Percentiles rank a stretch among this genome's conserved stretches.
phyloP scores from a whole-genome alignment of 2,113 vertebrate species.

The Rhombomys opimus region DNA sequence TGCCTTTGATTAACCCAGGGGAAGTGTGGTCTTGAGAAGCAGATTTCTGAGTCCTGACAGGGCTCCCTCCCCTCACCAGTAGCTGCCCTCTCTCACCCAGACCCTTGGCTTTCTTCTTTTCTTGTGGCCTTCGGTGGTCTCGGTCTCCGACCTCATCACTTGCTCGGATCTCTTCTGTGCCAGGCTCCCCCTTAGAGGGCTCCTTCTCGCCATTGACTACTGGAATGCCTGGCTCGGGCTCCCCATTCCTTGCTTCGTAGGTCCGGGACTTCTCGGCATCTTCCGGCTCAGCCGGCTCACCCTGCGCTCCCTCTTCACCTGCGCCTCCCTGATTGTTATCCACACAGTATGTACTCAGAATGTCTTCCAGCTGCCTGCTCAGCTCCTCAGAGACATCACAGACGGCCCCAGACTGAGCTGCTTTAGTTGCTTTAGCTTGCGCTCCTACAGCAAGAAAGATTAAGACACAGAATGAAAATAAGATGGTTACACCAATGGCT shows the following conservation, averaged over 20 bases:
- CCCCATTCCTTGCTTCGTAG: constrained; percentile 89
- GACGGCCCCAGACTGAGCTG: constrained; percentile 71
- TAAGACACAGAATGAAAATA: not conserved
- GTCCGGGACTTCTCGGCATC: constrained; percentile 85
- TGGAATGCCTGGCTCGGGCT: constrained; percentile 86
- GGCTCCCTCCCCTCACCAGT: not conserved
- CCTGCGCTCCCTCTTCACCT: constrained; percentile 84
- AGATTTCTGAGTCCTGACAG: no score
- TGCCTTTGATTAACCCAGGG: not conserved
- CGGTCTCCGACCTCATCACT: constrained; percentile 88
- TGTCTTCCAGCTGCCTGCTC: constrained; percentile 96
- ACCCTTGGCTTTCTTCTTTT: constrained; percentile 97
- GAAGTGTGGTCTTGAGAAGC: no score
- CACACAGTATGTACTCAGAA: constrained; percentile 95
- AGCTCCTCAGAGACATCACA: constrained; percentile 95
- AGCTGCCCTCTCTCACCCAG: constrained; percentile 88
- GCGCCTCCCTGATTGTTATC: constrained; percentile 87
- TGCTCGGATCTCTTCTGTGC: constrained; percentile 84
- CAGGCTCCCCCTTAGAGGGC: constrained; percentile 81
- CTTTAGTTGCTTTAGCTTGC: constrained; percentile 82
- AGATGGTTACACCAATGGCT: not conserved
- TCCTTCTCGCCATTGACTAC: constrained; percentile 93
- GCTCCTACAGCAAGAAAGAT: constrained; percentile 68
- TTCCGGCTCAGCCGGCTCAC: constrained; percentile 85
- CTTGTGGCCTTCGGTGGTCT: constrained; percentile 93